Evolutionary conservation across 2,888 invertebrate species (phyloP).

Genomic region (Mylabris sibirica): DNA sequence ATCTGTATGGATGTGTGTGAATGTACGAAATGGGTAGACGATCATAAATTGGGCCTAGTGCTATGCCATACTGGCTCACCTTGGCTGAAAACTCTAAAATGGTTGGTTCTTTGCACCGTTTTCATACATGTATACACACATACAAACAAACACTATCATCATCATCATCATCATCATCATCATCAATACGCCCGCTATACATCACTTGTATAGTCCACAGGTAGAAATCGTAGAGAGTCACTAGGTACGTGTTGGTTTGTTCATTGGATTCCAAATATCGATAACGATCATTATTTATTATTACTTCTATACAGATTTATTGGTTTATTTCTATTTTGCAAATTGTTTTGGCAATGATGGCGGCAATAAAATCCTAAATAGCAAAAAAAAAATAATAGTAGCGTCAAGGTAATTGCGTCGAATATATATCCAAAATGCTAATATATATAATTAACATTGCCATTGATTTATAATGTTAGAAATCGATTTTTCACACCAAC

Average conservation of each 20-base stretch:
- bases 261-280: slow-evolving; percentile 46
- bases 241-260: slow-evolving; percentile 31
- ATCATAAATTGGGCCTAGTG: slow-evolving; percentile 49
- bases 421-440: slow-evolving; percentile 28
- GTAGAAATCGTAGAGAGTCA: not conserved
- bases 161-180: slow-evolving; percentile 10
- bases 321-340: slow-evolving; percentile 40
- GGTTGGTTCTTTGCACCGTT: slow-evolving; percentile 40
- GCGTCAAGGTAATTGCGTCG: slow-evolving; percentile 27
- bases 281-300: slow-evolving; percentile 51
- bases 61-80: slow-evolving; percentile 47
- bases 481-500: slow-evolving; percentile 16
- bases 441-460: slow-evolving; percentile 28
- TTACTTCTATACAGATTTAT: slow-evolving; percentile 44
- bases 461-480: slow-evolving; percentile 23
- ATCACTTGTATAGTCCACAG: slow-evolving; percentile 25
- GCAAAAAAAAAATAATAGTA: not conserved
- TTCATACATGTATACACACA: slow-evolving; percentile 19
- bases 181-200: slow-evolving; percentile 27
- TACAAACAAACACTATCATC: slow-evolving; percentile 2
- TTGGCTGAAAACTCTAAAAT: slow-evolving; percentile 41
- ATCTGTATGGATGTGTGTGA: slow-evolving; percentile 13
- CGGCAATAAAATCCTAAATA: not conserved
- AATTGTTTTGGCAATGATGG: slow-evolving; percentile 20
- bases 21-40: slow-evolving; percentile 27